Evolutionary conservation across 2,888 invertebrate genomes (phyloP).

Genomic region (Schizotus pectinicornis): DNA sequence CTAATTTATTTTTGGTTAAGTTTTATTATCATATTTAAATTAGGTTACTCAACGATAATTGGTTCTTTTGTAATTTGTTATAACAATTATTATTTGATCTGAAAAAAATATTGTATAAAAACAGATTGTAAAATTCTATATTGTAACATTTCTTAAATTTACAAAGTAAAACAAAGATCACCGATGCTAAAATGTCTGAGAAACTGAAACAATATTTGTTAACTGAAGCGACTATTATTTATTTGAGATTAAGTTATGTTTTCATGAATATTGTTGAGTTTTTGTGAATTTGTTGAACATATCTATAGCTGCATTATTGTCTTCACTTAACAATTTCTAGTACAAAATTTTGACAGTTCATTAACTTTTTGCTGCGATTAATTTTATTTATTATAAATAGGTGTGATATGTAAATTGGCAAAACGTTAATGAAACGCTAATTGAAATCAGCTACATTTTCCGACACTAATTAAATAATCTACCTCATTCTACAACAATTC

Average conservation of each 20-base stretch:
- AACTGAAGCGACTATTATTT: too few species aligned
- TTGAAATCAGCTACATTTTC: conserved; percentile 23
- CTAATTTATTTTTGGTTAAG: conserved; percentile 3
- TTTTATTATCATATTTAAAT: background rate
- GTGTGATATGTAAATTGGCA: conserved; percentile 26
- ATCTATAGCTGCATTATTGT: conserved; percentile 20
- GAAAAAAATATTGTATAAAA: conserved; percentile 16
- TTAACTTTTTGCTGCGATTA: conserved; percentile 17
- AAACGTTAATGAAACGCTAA: conserved; percentile 26
- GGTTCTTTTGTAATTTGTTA: conserved; percentile 19
- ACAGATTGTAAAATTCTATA: conserved; percentile 1
- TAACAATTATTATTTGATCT: conserved; percentile 18
- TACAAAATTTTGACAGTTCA: conserved; percentile 28
- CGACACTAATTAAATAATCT: conserved; percentile 49
- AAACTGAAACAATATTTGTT: conserved; percentile 19
- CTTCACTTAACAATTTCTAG: conserved; percentile 31
- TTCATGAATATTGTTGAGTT: conserved; percentile 13
- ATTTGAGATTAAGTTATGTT: too few species aligned
- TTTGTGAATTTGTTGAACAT: conserved; percentile 16
- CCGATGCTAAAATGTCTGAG: conserved; percentile 23
- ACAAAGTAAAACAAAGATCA: conserved; percentile 18
- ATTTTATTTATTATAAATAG: conserved; percentile 18
- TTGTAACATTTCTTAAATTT: conserved; percentile 23
- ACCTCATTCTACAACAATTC: conserved; percentile 59
- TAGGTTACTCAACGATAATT: conserved; percentile 9